Evolutionary conservation across 2,888 invertebrate genomes (phyloP).

Genomic region (Spodoptera picta): DNA sequence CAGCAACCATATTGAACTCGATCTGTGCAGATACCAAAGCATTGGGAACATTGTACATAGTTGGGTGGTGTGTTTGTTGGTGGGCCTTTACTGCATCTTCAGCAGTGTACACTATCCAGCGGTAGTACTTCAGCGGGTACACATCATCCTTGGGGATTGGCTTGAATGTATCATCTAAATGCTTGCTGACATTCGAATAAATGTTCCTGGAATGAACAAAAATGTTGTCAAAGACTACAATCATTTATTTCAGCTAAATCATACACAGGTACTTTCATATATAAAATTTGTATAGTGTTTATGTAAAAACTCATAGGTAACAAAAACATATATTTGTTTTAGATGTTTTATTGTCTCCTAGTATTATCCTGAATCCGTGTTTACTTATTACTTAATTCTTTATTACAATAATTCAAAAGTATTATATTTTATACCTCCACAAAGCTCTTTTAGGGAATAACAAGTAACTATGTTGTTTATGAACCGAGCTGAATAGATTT

Average conservation of each 20-base stretch:
- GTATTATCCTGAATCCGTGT: too few species aligned
- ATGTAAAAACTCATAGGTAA: background rate
- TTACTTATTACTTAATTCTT: background rate
- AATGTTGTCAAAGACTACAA: background rate
- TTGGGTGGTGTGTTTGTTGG: slow-evolving; percentile 94
- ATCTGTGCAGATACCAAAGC: slow-evolving; percentile 91
- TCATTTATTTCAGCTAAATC: too few species aligned
- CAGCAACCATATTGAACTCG: slow-evolving; percentile 94
- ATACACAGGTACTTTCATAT: too few species aligned
- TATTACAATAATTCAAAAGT: too few species aligned
- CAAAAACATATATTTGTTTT: too few species aligned
- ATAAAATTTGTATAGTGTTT: background rate
- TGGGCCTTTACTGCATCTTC: slow-evolving; percentile 93
- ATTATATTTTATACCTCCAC: too few species aligned
- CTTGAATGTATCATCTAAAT: slow-evolving; percentile 88
- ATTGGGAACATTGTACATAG: slow-evolving; percentile 93
- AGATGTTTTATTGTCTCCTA: too few species aligned
- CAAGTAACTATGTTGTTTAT: too few species aligned
- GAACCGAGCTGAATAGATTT: too few species aligned
- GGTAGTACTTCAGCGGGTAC: slow-evolving; percentile 91
- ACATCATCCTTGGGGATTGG: slow-evolving; percentile 85
- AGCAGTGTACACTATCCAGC: slow-evolving; percentile 89
- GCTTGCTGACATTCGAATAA: slow-evolving; percentile 81
- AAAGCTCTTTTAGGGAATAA: too few species aligned
- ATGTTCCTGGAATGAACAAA: slow-evolving; percentile 64